These are phyloP conservation scores for Phenganax subtilis DNA, from an alignment of 92 coral and sea anemone species.

Conservation along the genomic window DNA sequence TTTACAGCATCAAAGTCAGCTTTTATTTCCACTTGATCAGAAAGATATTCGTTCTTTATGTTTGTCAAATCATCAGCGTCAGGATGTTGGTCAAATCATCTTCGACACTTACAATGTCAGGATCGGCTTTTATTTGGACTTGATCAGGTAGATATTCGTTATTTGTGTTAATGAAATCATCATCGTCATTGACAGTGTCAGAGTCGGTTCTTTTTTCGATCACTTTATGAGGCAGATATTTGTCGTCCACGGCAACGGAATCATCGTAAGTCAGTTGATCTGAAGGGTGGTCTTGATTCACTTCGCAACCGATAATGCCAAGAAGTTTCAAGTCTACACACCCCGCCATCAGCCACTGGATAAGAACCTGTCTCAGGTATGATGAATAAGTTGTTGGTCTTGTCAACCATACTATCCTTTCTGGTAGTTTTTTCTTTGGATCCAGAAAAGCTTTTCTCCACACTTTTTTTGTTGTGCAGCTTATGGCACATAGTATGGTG, in stretches of 20 bases:
- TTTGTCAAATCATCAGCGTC: no score
- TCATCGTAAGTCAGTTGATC: background rate
- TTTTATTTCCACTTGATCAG: no score
- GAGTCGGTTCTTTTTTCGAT: background rate
- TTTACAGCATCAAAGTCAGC: no score
- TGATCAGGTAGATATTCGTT: background rate
- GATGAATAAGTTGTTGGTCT: conserved; percentile 45
- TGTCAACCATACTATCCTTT: conserved; percentile 29
- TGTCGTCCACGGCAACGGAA: background rate
- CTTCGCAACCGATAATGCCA: conserved; percentile 26
- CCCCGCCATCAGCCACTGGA: conserved; percentile 39
- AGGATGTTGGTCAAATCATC: no score
- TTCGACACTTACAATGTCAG: background rate
- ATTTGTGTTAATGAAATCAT: background rate
- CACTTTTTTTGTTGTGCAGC: no score
- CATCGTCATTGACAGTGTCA: background rate
- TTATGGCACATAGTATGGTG: no score
- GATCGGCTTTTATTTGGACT: background rate
- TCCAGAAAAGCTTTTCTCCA: no score
- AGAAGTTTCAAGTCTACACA: conserved; percentile 38
- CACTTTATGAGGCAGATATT: background rate
- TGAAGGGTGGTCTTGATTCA: background rate
- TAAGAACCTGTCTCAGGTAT: conserved; percentile 45
- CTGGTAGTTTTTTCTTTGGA: background rate
- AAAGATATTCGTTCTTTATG: no score